These are phyloP conservation scores for Macaca nemestrina DNA, from an alignment of 2,113 vertebrate species.

Conservation along the genomic window DNA sequence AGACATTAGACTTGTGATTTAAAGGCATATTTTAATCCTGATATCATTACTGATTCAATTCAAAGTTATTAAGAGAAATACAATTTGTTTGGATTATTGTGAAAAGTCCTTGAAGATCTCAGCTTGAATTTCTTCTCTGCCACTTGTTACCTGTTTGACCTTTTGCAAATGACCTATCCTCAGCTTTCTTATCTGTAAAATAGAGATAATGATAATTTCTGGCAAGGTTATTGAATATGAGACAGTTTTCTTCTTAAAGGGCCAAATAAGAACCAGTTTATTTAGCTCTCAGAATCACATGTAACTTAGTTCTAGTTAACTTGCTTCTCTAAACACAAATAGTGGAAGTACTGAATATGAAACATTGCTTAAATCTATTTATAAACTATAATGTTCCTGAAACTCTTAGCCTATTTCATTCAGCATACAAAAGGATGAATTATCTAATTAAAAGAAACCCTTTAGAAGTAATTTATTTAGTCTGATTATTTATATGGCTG, in stretches of 20 bases:
- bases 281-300: background rate
- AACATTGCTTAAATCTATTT: background rate
- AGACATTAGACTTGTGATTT: slow-evolving; percentile 18
- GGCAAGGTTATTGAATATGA: background rate
- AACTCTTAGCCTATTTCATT: background rate
- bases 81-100: background rate
- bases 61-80: background rate
- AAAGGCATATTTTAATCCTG: slow-evolving; percentile 23
- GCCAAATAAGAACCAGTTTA: background rate
- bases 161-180: background rate
- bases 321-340: slow-evolving; percentile 14
- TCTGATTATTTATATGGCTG: background rate
- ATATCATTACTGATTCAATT: background rate
- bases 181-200: background rate
- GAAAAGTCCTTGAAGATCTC: background rate
- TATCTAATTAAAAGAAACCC: background rate
- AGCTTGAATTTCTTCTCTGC: background rate
- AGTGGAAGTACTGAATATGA: slow-evolving; percentile 10
- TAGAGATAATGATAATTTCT: background rate
- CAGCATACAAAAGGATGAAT: background rate
- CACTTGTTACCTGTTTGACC: background rate
- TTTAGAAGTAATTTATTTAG: background rate
- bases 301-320: background rate
- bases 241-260: background rate
- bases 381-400: background rate